Base-by-base conservation (phyloP, 2,888 invertebrate species). In the Therioaphis trifolii region DNA sequence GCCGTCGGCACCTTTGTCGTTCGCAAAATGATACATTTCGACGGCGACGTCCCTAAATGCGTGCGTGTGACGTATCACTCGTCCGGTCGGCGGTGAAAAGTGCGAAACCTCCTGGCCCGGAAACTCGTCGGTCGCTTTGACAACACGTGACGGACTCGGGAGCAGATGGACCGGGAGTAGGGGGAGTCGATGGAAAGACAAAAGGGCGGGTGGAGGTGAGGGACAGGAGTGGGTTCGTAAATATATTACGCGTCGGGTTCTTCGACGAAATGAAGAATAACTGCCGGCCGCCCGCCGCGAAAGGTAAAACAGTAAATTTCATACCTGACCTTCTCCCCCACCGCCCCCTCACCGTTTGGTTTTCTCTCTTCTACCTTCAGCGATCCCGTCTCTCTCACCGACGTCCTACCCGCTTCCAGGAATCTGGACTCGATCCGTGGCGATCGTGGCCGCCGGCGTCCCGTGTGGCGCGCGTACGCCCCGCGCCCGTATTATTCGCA, bases 231-330 rank as follows among this genome's bases (percentile, higher is more conserved):
- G 11, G 58, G 21, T 3, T 24, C 14, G 24, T 52, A 52, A 63
- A 68, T 40, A 68, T 78, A 52, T 68, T 68, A 52, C 68, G 18
- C 52, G 68, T 68, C 68, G n/a, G 58, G 58, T 58, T 43, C 55
- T 79, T 78, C 69, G 78, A 69, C 78, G 55, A 69, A 79, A 79
- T 69, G 55, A 69, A 79, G 69, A 79, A 69, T 69, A 79, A 79
- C 69, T 79, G 78, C 77, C 14, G 43, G 61, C 63, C 77, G 52
- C 21, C 49, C 52, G 49, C 29, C 52, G 66, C 27, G 27, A 71
- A 79, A 69, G 69, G 69, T 27, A 24, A 79, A 79, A 79, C 79
- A 58, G 79, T 58, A 69, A 79, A 69, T 79, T 58, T 58, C 46
- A 5, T n/a, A n/a, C n/a, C 43, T 14, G 21, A 14, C 43, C n/a